A percentile compares a stretch with the other conserved stretches of the same genome.
phyloP scores from a whole-genome alignment of 2,113 vertebrate genomes.

The Oreochromis niloticus region DNA sequence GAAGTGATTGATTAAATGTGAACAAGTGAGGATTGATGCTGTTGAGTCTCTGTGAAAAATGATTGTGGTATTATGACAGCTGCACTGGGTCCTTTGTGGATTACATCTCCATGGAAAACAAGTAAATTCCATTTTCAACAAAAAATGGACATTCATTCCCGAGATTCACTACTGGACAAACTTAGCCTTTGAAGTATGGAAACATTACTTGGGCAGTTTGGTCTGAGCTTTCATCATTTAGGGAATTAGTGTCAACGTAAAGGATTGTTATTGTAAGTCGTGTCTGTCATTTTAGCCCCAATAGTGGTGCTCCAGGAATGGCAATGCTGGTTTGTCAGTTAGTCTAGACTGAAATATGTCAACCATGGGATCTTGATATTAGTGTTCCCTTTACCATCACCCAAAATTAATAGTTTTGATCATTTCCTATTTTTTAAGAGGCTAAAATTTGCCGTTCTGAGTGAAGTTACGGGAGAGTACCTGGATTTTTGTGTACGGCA shows the following conservation, averaged over 20 bases:
- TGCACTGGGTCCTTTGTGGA: conserved; percentile 3
- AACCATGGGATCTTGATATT: background rate
- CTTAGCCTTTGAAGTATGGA: background rate
- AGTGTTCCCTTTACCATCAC: background rate
- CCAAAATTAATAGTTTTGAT: background rate
- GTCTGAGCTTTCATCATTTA: background rate
- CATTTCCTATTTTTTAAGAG: background rate
- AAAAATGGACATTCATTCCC: background rate
- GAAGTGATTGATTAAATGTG: conserved; percentile 52
- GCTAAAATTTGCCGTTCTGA: background rate
- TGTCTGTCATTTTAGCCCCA: background rate
- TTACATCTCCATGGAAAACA: background rate
- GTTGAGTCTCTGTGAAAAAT: conserved; percentile 15
- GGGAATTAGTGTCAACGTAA: background rate
- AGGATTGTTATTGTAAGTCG: background rate
- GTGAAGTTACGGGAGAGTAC: background rate
- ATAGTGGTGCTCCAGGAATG: background rate
- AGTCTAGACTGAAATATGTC: background rate
- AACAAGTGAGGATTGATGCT: conserved; percentile 27
- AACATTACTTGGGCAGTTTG: background rate
- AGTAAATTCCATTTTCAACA: background rate
- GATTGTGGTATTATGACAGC: conserved; percentile 14
- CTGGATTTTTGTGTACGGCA: background rate
- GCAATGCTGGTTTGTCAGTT: background rate
- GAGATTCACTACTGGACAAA: background rate